Evolutionary conservation across 2,888 invertebrate genomes (phyloP).

Genomic region (Cloeon dipterum): DNA sequence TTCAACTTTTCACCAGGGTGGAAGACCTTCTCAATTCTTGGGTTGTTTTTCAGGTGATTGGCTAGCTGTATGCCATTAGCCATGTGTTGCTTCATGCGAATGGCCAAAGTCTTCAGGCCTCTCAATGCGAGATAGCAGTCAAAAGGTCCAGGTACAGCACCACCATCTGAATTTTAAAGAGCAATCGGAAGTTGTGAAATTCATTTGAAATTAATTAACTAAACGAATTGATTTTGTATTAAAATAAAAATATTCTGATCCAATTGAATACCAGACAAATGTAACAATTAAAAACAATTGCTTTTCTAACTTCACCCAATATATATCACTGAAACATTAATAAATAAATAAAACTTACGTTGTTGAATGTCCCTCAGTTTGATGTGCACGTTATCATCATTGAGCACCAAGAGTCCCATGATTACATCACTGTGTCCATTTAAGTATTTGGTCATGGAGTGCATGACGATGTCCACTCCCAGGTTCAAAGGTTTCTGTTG

Average conservation of each 20-base stretch:
- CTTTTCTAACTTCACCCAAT: no score
- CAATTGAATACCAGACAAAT: no score
- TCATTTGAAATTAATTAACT: no score
- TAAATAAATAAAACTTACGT: constrained; percentile 38
- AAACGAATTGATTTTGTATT: no score
- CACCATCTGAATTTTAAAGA: constrained; percentile 42
- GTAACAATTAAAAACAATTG: no score
- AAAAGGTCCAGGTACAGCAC: constrained; percentile 86
- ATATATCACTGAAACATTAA: constrained; percentile 1
- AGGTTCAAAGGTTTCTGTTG: constrained; percentile 45
- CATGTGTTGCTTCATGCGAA: constrained; percentile 80
- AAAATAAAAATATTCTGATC: no score
- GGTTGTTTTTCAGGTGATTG: constrained; percentile 56
- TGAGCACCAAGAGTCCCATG: constrained; percentile 79
- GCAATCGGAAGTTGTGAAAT: no score
- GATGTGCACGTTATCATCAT: constrained; percentile 41
- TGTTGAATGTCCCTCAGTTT: constrained; percentile 70
- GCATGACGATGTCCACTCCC: constrained; percentile 77
- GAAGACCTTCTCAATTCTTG: constrained; percentile 51
- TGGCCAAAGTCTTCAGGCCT: constrained; percentile 75
- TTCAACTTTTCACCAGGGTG: constrained; percentile 65
- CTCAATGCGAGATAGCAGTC: constrained; percentile 87
- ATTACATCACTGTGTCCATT: constrained; percentile 95
- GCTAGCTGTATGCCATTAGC: constrained; percentile 56
- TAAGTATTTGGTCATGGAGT: constrained; percentile 93